A percentile compares a stretch with the other conserved stretches of the same genome.
Conservation (phyloP, 1,140 invertebrate species). For the Bombus superbus region DNA sequence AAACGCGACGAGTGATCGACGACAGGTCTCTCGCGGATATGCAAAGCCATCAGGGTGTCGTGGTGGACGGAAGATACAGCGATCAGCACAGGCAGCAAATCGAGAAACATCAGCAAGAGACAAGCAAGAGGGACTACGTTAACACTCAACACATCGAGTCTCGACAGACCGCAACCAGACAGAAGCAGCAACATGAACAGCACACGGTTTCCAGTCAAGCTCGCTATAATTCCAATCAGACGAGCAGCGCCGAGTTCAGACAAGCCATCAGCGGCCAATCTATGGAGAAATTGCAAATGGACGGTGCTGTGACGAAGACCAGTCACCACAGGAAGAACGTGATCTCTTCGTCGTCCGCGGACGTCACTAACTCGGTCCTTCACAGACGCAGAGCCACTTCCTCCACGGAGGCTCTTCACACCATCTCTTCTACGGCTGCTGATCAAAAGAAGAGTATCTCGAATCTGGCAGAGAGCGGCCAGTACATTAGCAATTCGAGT, state of each 20-base stretch:
- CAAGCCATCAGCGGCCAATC: constrained; percentile 60
- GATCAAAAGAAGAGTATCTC: constrained; percentile 91
- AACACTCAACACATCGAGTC: constrained; percentile 72
- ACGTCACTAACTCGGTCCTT: constrained; percentile 89
- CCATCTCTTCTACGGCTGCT: constrained; percentile 89
- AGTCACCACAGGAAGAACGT: constrained; percentile 88
- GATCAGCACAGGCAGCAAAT: too few relatives aligned
- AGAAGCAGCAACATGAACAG: constrained; percentile 61
- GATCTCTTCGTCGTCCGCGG: constrained; percentile 87
- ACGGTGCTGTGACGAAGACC: constrained; percentile 61
- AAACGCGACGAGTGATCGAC: constrained; percentile 43
- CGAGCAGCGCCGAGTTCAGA: constrained; percentile 68
- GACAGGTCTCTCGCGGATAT: too few relatives aligned
- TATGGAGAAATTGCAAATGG: constrained; percentile 48
- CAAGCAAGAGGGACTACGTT: constrained; percentile 73
- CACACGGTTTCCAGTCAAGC: constrained; percentile 68
- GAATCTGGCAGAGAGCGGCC: constrained; percentile 88
- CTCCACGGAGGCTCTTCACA: constrained; percentile 86
- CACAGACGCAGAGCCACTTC: constrained; percentile 87
- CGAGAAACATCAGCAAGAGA: constrained; percentile 59
- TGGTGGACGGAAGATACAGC: constrained; percentile 26
- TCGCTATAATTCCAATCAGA: constrained; percentile 62
- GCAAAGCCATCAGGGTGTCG: not conserved
- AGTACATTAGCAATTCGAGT: constrained; percentile 86
- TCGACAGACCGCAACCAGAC: constrained; percentile 53